phyloP scores from a whole-genome alignment of 1,140 invertebrate species.

The Megalopta genalis region DNA sequence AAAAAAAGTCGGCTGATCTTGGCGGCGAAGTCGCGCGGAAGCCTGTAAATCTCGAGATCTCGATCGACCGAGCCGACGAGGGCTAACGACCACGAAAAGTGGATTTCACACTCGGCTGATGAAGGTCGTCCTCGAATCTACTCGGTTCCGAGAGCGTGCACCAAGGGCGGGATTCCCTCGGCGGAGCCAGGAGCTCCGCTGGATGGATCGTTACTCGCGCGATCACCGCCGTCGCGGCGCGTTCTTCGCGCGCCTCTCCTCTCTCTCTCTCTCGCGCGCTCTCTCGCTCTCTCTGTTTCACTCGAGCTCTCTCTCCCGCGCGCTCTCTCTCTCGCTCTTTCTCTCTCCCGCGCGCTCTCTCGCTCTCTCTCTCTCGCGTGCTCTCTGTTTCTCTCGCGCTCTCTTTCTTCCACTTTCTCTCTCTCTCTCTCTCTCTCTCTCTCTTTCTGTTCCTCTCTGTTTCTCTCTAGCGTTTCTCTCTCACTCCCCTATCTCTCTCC shows the following conservation, averaged over 20 bases:
- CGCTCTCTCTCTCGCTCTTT: no score
- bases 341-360: no score
- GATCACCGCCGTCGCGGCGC: slow-evolving; percentile 36
- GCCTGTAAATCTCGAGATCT: slow-evolving; percentile 69
- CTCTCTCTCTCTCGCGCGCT: no score
- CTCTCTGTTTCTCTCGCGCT: no score
- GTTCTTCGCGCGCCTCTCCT: slow-evolving; percentile 6
- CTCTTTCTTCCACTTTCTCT: no score
- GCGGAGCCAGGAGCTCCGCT: not conserved
- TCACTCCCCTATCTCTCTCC: no score
- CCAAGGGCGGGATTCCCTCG: slow-evolving; percentile 19
- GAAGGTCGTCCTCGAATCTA: slow-evolving; percentile 17
- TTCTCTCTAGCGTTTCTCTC: no score
- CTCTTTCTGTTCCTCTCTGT: no score
- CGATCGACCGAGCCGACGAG: slow-evolving; percentile 57
- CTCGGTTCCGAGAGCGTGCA: not conserved
- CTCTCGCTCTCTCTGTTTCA: no score
- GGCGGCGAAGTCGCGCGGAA: slow-evolving; percentile 24
- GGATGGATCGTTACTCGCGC: slow-evolving; percentile 53
- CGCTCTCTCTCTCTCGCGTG: not conserved
- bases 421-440: no score
- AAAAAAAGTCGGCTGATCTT: not conserved
- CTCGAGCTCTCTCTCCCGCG: no score
- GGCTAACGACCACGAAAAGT: slow-evolving; percentile 68
- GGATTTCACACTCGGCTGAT: slow-evolving; percentile 69